phyloP scores from a whole-genome alignment of 2,113 vertebrate genomes.

The Nothocercus julius region DNA sequence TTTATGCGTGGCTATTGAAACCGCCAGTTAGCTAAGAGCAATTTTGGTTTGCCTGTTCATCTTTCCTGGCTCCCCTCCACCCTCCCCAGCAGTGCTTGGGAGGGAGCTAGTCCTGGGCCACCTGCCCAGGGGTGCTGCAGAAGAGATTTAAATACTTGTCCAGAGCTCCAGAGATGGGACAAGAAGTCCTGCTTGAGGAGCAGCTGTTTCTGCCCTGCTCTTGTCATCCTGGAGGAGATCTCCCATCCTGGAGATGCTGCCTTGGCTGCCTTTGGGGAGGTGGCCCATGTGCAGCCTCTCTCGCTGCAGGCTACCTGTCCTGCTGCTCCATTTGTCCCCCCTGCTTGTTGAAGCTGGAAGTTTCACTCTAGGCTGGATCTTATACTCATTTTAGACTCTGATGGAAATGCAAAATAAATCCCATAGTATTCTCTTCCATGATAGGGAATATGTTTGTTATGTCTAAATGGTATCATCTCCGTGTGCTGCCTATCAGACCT shows the following conservation, averaged over 20 bases:
- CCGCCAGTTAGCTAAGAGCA: not conserved
- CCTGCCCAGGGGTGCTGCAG: not conserved
- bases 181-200: not conserved
- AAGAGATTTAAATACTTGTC: not conserved
- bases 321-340: accelerated
- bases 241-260: accelerated
- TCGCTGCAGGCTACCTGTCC: not conserved
- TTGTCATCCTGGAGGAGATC: not conserved
- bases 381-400: not conserved
- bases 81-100: not conserved
- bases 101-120: not conserved
- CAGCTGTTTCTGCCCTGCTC: not conserved
- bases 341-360: accelerated
- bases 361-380: not conserved
- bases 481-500: not conserved
- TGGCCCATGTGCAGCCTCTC: accelerated
- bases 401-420: not conserved
- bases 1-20: not conserved
- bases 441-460: not conserved
- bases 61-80: accelerated
- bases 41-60: not conserved
- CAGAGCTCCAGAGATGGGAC: not conserved
- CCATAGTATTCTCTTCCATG: not conserved
- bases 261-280: not conserved
- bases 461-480: not conserved